Evolutionary conservation across 2,888 invertebrate species (phyloP), one percentile per base, ranked within the genome.

Genomic region (Lepetodrilus schrolli): DNA sequence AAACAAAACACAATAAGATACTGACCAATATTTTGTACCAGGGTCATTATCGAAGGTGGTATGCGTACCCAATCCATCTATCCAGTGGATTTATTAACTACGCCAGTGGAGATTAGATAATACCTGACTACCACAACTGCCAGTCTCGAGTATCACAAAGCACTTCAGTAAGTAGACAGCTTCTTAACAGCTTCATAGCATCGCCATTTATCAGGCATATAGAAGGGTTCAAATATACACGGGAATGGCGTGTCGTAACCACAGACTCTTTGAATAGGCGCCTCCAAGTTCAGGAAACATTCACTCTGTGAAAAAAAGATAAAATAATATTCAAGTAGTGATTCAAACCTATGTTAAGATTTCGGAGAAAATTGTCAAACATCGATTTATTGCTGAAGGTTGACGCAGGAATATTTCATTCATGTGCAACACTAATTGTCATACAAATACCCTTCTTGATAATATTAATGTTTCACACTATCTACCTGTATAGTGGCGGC

Each of bases 161-260:
- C n/a, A 26, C 17, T n/a, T 90, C 82, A 92, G 81, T 94, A 98
- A 78, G 94, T 92, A 0, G 97, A 88, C 0, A 95, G 91, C 74
- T 94, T 93, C 79, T 94, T 93, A 50, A 99, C 92, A 0, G 95
- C 96, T 73, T 95, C 94, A 76, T 95, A 93, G 88, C 97, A 97
- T 69, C 98, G 93, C 95, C 96, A 96, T 90, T 95, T 96, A 90
- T 96, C 95, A 0, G 99, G 99, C 81, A 99, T 91, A 92, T 99
- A 99, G 92, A 99, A 96, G 0, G 96, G 95, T 91, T 99, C 99
- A 91, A 95, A 98, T 66, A 97, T 94, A 91, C 97, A 97, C 4
- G 99, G 97, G 92, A 99, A 99, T 10, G 99, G 99, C 1, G 97
- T 96, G 92, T 99, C 99, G 93, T 96, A 97, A 10, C 99, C 98